These are phyloP conservation scores for Acrocephalus arundinaceus DNA, from an alignment of 2,113 vertebrate genomes.

Conservation along the genomic window DNA sequence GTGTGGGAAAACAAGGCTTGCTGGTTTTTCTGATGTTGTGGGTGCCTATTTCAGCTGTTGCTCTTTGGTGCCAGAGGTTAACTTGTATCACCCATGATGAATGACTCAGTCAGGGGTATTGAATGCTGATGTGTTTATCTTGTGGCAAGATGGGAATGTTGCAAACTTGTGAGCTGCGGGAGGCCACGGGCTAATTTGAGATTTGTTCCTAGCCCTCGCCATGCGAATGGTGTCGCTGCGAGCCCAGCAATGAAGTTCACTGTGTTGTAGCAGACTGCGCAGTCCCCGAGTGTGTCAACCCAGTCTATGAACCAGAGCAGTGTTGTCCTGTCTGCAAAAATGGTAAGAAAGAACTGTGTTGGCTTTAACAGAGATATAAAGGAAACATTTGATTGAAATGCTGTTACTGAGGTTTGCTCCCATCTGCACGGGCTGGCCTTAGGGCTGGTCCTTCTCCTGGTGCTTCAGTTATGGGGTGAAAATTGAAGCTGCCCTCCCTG, in stretches of 20 bases:
- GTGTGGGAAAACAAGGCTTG: not conserved
- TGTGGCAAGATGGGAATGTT: conserved; percentile 72
- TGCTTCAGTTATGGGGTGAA: not conserved
- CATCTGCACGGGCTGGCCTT: accelerated
- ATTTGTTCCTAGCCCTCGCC: conserved; percentile 86
- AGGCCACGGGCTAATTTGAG: conserved; percentile 77
- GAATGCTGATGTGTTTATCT: conserved; percentile 67
- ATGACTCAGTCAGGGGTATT: conserved; percentile 16
- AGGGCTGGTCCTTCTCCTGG: not conserved
- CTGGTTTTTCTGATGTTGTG: not conserved
- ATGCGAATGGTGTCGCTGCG: conserved; percentile 99
- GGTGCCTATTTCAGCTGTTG: not conserved
- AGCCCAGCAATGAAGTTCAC: conserved; percentile 99
- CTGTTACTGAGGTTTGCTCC: not conserved
- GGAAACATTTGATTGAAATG: conserved; percentile 1
- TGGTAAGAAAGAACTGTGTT: conserved; percentile 83
- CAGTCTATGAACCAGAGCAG: conserved; percentile 97
- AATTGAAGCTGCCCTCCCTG: not conserved
- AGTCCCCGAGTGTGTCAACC: conserved; percentile 98
- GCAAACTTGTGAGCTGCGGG: conserved; percentile 69
- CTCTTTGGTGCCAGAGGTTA: not conserved
- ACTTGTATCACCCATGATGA: not conserved
- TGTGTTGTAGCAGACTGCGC: conserved; percentile 99
- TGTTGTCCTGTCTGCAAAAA: conserved; percentile 99
- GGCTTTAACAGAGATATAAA: conserved; percentile 63